phyloP scores from a whole-genome alignment of 2,888 invertebrate species.

The Thecophora atra region DNA sequence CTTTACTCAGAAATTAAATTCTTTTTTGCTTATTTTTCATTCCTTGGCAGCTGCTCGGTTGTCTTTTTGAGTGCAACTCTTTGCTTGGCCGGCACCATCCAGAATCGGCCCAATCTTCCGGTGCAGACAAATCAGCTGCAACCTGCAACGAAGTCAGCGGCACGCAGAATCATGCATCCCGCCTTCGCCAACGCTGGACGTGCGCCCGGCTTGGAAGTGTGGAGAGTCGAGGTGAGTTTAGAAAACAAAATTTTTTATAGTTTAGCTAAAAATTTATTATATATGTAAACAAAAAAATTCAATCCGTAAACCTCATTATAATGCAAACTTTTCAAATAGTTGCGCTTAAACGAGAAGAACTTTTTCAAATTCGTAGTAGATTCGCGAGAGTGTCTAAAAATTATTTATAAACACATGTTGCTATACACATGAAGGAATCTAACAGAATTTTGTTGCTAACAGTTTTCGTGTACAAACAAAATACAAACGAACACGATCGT shows the following conservation, averaged over 20 bases:
- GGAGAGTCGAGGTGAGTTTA: constrained; percentile 81
- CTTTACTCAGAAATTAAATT: not conserved
- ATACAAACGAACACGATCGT: too few species aligned
- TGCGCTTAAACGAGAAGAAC: not conserved
- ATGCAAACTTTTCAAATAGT: too few species aligned
- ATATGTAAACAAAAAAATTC: too few species aligned
- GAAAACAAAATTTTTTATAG: not conserved
- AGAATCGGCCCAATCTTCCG: constrained; percentile 59
- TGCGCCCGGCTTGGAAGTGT: constrained; percentile 76
- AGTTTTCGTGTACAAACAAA: too few species aligned
- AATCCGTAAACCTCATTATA: too few species aligned
- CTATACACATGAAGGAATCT: too few species aligned
- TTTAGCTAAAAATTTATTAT: constrained; percentile 10
- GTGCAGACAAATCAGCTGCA: constrained; percentile 55
- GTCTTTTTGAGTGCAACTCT: constrained; percentile 52
- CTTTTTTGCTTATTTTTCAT: constrained; percentile 16
- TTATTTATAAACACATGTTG: too few species aligned
- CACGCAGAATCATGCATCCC: constrained; percentile 68
- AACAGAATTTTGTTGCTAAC: too few species aligned
- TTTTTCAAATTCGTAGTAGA: not conserved
- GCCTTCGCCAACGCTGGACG: constrained; percentile 79
- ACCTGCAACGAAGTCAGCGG: constrained; percentile 54
- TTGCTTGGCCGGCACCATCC: constrained; percentile 60
- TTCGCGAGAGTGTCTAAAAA: too few species aligned
- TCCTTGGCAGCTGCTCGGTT: constrained; percentile 52